A percentile compares a stretch with the other conserved stretches of the same genome.
phyloP scores from a whole-genome alignment of 2,888 invertebrate species.

The Colletes collaris region DNA sequence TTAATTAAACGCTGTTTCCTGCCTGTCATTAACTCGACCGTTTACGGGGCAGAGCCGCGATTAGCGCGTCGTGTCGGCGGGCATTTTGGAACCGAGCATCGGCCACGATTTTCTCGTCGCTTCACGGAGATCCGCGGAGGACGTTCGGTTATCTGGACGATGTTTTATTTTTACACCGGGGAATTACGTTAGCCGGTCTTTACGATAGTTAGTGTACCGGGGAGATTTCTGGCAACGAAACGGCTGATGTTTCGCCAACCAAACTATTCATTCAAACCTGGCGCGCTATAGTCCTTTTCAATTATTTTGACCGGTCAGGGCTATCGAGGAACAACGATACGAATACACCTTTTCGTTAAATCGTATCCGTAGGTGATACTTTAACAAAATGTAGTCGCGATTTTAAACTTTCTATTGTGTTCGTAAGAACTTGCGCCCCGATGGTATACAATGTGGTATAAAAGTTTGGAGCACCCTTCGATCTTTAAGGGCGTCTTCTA shows the following conservation, averaged over 20 bases:
- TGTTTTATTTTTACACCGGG: constrained; percentile 63
- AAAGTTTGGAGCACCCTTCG: too few relatives aligned
- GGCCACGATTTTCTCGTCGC: not conserved
- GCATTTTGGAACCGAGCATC: constrained; percentile 29
- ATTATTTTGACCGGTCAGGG: too few relatives aligned
- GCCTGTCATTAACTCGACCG: constrained; percentile 70
- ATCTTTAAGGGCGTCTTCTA: too few relatives aligned
- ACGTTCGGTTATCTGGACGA: constrained; percentile 36
- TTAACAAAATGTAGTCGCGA: too few relatives aligned
- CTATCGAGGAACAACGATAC: too few relatives aligned
- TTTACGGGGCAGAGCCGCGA: constrained; percentile 60
- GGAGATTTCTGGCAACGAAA: constrained; percentile 63
- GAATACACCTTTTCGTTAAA: too few relatives aligned
- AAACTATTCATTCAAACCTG: constrained; percentile 59
- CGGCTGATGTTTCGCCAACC: constrained; percentile 56
- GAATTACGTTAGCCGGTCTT: constrained; percentile 63
- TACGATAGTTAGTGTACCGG: constrained; percentile 59
- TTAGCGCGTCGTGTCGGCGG: constrained; percentile 50
- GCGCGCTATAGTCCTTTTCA: not conserved
- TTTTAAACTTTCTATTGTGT: too few relatives aligned
- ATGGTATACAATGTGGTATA: too few relatives aligned
- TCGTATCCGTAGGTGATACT: too few relatives aligned
- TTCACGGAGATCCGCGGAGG: not conserved
- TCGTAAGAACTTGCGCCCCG: too few relatives aligned
- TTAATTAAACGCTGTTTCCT: constrained; percentile 74